Evolutionary conservation across 2,888 invertebrate genomes (phyloP), one percentile per base, ranked within the genome.

Genomic region (Scaptomyza parva): DNA sequence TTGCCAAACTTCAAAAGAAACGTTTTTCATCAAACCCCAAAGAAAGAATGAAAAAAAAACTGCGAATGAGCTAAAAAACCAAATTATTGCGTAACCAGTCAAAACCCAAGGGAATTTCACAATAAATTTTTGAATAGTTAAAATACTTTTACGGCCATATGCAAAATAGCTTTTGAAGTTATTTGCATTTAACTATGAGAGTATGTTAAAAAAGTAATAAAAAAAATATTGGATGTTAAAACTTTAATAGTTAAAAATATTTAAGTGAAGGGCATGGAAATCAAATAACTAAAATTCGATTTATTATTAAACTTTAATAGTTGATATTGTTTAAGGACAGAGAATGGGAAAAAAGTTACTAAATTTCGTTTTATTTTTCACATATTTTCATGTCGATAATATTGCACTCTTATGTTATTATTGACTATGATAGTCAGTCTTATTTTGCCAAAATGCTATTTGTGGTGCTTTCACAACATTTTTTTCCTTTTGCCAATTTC

Each of bases 1-100:
- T 30, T 58, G 62, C 53, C 53, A 76, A 86, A 86, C 81, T 86
- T 81, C 81, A 81, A 81, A 81, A 81, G 80, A 28, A n/a, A 1
- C 58, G 44, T 24, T 76, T 63, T 58, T 40, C 50, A 47, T 50
- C 59, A 45, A 55, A 76, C 26, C 48, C 48, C 14, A n/a, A 28
- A 40, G 22, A 17, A 73, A 55, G 9, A 22, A 3, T 6, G 26
- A 8, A 39, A 41, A 54, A 47, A 7, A 63, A 28, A 55, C 43
- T 50, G 18, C 8, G 26, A 28, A 45, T 45, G n/a, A 30, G 5
- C 4, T n/a, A 17, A 17, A 12, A 12, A 8, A 12, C 24, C 39
- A 43, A 44, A 30, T 41, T 63, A 66, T 67, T 65, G 65, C 65
- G 52, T 43, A 62, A 66, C 64, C 57, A 64, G 28, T 30, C 55